These are phyloP conservation scores for Chelonia mydas DNA, from an alignment of 2,797 vertebrate species.

Conservation along the genomic window DNA sequence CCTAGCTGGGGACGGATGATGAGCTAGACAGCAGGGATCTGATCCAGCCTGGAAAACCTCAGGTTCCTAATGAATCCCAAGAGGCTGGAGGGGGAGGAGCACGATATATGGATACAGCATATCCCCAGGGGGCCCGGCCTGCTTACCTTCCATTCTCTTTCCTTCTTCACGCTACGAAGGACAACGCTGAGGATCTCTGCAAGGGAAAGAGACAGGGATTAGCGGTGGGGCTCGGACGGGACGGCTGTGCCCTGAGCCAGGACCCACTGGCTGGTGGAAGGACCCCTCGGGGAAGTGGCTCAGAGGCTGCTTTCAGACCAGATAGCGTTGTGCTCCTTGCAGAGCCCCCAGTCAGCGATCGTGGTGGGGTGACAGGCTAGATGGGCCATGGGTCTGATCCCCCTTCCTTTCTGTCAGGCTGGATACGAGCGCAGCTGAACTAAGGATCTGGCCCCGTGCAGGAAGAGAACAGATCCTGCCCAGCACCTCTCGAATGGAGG, in stretches of 20 bases:
- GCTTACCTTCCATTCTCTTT: constrained; percentile 94
- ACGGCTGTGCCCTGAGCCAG: not conserved
- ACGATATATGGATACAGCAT: too few species aligned
- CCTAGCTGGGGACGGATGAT: too few species aligned
- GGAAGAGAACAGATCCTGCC: not conserved
- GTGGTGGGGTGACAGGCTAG: not conserved
- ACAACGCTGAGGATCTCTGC: constrained; percentile 91
- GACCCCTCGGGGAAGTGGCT: not conserved
- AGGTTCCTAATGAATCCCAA: too few species aligned
- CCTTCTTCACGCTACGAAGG: constrained; percentile 91
- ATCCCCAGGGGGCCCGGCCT: not conserved
- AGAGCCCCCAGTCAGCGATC: not conserved
- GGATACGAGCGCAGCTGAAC: not conserved
- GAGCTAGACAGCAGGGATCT: too few species aligned
- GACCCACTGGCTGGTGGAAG: not conserved
- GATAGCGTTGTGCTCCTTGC: not conserved
- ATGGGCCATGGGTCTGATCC: not conserved
- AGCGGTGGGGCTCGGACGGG: not conserved
- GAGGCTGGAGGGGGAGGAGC: too few species aligned
- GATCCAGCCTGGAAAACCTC: too few species aligned
- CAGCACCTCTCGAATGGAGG: not conserved
- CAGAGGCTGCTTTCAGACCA: not conserved
- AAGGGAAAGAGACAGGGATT: not conserved
- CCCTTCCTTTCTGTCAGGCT: too few species aligned
- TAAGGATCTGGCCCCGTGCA: not conserved